Base-by-base conservation (phyloP, 2,113 vertebrate species). In the Recurvirostra avosetta region DNA sequence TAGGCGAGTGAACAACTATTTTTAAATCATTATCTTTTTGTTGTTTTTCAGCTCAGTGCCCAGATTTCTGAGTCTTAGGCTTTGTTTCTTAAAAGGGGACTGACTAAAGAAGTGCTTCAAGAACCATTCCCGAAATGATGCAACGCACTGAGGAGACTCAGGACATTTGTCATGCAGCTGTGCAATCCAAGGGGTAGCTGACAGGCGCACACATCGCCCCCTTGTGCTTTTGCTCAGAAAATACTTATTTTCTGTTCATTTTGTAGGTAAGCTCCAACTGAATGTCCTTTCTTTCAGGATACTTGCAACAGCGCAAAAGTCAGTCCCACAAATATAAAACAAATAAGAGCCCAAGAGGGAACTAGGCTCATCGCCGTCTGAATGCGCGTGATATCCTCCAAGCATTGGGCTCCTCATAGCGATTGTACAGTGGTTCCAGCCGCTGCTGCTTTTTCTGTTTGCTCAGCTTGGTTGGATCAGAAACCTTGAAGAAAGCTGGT, bases 401-500 rank as follows among this genome's bases (percentile, higher is more conserved):
- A 15, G 99, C 99, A 0, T 99, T 99, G 92, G 99, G 99, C 76
- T 99, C 99, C 90, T 99, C 99, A 0, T 99, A 99, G 68, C 99
- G 99, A 86, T 99, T 99, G 98, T 99, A 99, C 8, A 99, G 97
- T 0, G 99, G 99, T 62, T 99, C 99, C 27, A 99, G 98, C 1
- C 99, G 97, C 96, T 99, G 99, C 96, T 99, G 99, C 87, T 99
- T 99, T 97, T 99, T 99, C 98, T 99, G 99, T 94, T 99, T 99
- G 99, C 99, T 99, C 95, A 99, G 98, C 65, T 99, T 99, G 11
- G 99, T 99, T 0, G 99, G 99, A 67, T 99, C 99, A 1, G 99
- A 99, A 85, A 99, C 99, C 96, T 99, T 99, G 98, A 99, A 99
- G 98, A 99, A 99, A 73, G 99, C 99, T 0, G 99, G 99, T 0